A percentile compares a stretch with the other conserved stretches of the same genome.
These are phyloP conservation scores for Caenorhabditis sp. DNA, from an alignment of 2,888 invertebrate species.

Conservation along the genomic window DNA sequence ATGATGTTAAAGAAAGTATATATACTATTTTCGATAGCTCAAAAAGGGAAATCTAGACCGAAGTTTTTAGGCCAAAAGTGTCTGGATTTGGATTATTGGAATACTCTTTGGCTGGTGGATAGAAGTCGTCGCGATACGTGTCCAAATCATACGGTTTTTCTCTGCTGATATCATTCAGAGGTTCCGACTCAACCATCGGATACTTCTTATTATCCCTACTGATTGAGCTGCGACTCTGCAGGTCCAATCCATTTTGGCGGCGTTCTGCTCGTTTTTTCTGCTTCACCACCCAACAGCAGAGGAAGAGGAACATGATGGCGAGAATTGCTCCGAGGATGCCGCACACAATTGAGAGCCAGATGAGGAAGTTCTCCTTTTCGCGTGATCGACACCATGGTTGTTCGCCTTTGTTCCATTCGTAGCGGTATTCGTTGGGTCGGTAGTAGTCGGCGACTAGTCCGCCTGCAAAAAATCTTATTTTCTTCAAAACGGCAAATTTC, in stretches of 20 bases:
- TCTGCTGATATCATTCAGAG: slow-evolving; percentile 14
- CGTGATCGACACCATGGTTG: slow-evolving; percentile 70
- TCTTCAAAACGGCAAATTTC: too few relatives aligned
- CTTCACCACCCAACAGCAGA: slow-evolving; percentile 59
- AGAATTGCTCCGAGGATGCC: slow-evolving; percentile 49
- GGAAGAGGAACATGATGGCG: slow-evolving; percentile 41
- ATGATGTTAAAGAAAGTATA: neutral
- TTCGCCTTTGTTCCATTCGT: slow-evolving; percentile 69
- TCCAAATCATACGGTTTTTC: slow-evolving; percentile 35
- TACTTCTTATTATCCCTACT: slow-evolving; percentile 28
- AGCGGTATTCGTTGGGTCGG: slow-evolving; percentile 58
- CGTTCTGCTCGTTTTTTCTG: slow-evolving; percentile 37
- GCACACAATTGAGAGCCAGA: slow-evolving; percentile 66
- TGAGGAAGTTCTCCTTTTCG: slow-evolving; percentile 69
- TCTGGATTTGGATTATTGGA: slow-evolving; percentile 18
- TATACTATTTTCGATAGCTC: neutral
- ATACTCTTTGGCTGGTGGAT: slow-evolving; percentile 38
- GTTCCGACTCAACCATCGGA: slow-evolving; percentile 36
- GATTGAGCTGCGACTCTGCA: slow-evolving; percentile 23
- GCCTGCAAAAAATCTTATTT: too few relatives aligned
- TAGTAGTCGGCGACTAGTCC: slow-evolving; percentile 63
- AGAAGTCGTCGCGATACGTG: slow-evolving; percentile 28
- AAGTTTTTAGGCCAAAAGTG: slow-evolving; percentile 14
- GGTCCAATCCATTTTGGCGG: slow-evolving; percentile 19
- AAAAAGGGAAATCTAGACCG: neutral